Base-by-base conservation (phyloP, 2,113 vertebrate genomes). In the Poicephalus meyeri region DNA sequence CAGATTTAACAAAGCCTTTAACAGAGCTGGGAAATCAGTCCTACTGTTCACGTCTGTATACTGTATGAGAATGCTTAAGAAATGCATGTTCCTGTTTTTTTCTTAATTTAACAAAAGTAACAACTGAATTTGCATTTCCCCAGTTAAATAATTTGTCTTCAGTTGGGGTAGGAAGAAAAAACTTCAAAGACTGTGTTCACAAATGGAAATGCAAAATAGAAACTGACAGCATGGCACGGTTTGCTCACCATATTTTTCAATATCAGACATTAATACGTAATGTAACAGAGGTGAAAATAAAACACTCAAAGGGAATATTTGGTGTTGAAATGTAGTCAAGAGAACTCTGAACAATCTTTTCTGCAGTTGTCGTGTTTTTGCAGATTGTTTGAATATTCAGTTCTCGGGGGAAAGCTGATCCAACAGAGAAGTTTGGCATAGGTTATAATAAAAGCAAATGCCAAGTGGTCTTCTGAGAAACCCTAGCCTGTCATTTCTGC, bases 281-380 rank as follows among this genome's bases (percentile, higher is more conserved):
- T 80, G 46, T 53, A 94, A 74, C 58, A 92, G 91, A 86, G 83
- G 88, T 93, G 88, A 90, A 94, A 95, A 86, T 86, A 88, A 92
- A 94, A 84, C 86, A 60, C n/a, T 80, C 24, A 29, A 12, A 92
- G 55, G 33, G 91, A 96, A 94, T 88, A 95, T 90, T 94, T 96
- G 94, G 94, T 92, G 60, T 88, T 93, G 86, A 85, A 88, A 93
- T 42, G 29, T 35, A 80, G 82, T 90, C 0, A 0, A 69, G 73
- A 88, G 16, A 88, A 77, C 76, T 89, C 74, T 89, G 76, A 95
- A 86, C 86, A 83, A 77, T 90, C 72, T 96, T 89, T 88, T 88
- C 64, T 58, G 31, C 82, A 77, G 55, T 63, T 94, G 71, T 78
- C 68, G 42, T 42, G 55, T 71, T 93, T 95, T 82, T 78, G 68